phyloP scores from a whole-genome alignment of 2,113 vertebrate species.

The Entelurus aequoreus region DNA sequence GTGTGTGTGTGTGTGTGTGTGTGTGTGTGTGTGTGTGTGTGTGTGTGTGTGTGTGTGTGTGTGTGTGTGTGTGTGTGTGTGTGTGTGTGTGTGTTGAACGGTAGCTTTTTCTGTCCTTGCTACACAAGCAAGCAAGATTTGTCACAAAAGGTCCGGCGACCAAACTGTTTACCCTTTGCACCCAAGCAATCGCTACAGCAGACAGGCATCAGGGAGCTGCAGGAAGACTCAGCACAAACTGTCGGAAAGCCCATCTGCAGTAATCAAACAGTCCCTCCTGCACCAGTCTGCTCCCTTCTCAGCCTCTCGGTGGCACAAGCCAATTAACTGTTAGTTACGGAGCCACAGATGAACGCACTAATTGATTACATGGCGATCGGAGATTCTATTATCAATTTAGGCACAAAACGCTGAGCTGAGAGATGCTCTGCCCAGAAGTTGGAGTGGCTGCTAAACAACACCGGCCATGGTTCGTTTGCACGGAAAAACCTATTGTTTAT shows the following conservation, averaged over 20 bases:
- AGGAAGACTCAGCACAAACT: constrained; percentile 59
- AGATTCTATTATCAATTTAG: constrained; percentile 70
- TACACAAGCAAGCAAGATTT: constrained; percentile 36
- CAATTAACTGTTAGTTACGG: constrained; percentile 67
- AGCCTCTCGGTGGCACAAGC: constrained; percentile 64
- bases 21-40: background rate
- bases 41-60: too few relatives aligned
- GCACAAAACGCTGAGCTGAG: constrained; percentile 42
- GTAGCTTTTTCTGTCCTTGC: constrained; percentile 25
- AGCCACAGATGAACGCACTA: constrained; percentile 55
- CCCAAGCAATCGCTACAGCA: constrained; percentile 42
- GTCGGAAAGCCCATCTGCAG: constrained; percentile 51
- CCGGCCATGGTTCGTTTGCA: constrained; percentile 42
- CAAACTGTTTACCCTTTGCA: constrained; percentile 38
- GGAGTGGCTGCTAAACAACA: constrained; percentile 35
- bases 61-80: constrained; percentile 8
- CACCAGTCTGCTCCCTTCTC: constrained; percentile 40
- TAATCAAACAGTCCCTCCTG: constrained; percentile 57
- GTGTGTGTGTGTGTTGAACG: constrained; percentile 18
- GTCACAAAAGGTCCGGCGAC: constrained; percentile 39
- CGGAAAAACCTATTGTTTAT: constrained; percentile 59
- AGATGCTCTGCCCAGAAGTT: constrained; percentile 35
- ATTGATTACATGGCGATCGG: constrained; percentile 69
- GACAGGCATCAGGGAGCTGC: constrained; percentile 54
- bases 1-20: constrained; percentile 15